These are phyloP conservation scores for Cydia strobilella DNA, from an alignment of 1,140 invertebrate species.

Conservation along the genomic window DNA sequence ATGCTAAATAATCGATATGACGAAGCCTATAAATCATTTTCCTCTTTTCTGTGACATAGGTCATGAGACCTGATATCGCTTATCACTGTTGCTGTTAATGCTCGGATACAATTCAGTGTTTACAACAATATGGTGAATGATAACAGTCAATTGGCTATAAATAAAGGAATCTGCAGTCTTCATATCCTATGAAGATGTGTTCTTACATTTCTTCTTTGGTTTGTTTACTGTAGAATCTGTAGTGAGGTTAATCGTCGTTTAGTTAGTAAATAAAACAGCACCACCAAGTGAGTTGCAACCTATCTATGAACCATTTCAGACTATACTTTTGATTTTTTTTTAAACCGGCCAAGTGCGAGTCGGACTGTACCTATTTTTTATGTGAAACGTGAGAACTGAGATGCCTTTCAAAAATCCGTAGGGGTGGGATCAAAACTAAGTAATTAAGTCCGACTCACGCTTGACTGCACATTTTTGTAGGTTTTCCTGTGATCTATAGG, in stretches of 20 bases:
- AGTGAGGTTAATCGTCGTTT: background rate
- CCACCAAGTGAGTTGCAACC: too few relatives aligned
- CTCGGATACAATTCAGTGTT: conserved; percentile 3
- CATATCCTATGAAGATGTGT: background rate
- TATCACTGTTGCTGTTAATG: conserved; percentile 11
- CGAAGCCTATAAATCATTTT: too few relatives aligned
- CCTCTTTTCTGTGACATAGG: conserved; percentile 13
- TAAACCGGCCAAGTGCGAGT: too few relatives aligned
- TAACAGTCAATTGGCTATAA: background rate
- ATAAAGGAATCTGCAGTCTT: background rate
- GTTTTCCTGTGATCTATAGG: too few relatives aligned
- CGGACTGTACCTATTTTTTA: too few relatives aligned
- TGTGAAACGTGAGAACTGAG: too few relatives aligned
- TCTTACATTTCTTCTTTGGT: conserved; percentile 34
- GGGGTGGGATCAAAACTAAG: too few relatives aligned
- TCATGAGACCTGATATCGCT: background rate
- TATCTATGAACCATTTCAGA: too few relatives aligned
- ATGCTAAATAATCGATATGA: conserved; percentile 24
- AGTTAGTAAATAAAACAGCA: background rate
- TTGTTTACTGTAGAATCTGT: conserved; percentile 35
- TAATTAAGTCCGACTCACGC: too few relatives aligned
- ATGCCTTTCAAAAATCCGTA: too few relatives aligned
- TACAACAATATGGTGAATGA: background rate
- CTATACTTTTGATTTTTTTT: too few relatives aligned
- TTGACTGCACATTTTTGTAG: too few relatives aligned